Conservation (phyloP, 2,797 vertebrate species). For the Oryzias sinensis region DNA sequence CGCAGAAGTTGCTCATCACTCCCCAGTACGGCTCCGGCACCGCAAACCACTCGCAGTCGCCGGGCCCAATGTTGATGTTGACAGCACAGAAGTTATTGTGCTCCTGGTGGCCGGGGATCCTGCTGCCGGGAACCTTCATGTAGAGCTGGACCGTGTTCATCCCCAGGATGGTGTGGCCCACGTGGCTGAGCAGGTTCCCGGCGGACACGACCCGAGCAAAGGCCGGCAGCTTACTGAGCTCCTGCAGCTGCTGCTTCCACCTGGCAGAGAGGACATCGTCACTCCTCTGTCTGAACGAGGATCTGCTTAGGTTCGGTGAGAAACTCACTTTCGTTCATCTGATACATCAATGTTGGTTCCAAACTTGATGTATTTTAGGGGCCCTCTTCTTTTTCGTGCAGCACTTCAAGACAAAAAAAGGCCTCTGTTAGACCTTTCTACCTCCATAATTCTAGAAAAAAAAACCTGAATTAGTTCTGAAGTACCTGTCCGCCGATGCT, state of each 20-base stretch:
- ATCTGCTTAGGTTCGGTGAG: too few relatives aligned
- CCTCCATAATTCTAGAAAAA: not conserved
- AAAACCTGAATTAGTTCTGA: not conserved
- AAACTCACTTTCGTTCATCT: constrained; percentile 95
- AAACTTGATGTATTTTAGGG: constrained; percentile 98
- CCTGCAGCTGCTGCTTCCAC: constrained; percentile 98
- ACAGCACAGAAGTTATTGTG: constrained; percentile 99
- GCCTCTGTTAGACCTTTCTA: not conserved
- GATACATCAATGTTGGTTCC: constrained; percentile 98
- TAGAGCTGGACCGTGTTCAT: constrained; percentile 99
- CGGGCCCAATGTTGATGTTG: constrained; percentile 98
- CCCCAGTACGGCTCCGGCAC: constrained; percentile 97
- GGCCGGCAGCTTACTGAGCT: constrained; percentile 97
- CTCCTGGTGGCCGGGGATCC: constrained; percentile 98
- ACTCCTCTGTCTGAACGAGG: too few relatives aligned
- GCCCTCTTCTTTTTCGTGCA: constrained; percentile 88
- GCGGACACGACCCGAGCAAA: constrained; percentile 96
- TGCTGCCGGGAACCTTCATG: constrained; percentile 98
- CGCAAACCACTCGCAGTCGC: constrained; percentile 98
- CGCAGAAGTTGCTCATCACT: constrained; percentile 98
- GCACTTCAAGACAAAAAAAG: constrained; percentile 68
- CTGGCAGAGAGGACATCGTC: constrained; percentile 62
- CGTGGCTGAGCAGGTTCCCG: constrained; percentile 96
- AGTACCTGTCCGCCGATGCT: constrained; percentile 91
- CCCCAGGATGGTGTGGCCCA: constrained; percentile 95